Base-by-base conservation (phyloP, 2,113 vertebrate species). In the Eulemur macaco region DNA sequence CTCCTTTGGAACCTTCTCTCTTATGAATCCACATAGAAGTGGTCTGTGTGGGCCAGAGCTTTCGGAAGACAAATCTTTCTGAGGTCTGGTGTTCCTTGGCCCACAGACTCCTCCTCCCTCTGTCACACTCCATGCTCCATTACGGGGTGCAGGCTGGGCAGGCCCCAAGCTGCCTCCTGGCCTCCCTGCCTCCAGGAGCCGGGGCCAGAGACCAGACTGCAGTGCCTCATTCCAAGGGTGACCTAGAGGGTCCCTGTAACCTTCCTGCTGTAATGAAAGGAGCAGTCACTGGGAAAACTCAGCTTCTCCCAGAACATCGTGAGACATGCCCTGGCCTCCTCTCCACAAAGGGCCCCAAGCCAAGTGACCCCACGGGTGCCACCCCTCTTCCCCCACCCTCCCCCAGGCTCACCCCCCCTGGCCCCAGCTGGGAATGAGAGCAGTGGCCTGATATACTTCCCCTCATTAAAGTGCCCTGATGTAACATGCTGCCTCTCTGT, bases 1-100 rank as follows among this genome's bases (percentile, higher is more conserved):
- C 80, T 89, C 94, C 83, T 84, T 94, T 58, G 81, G 82, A 95
- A 74, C 71, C 58, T n/a, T 64, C 83, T 66, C 20, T 95, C 93
- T 92, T 80, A 71, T 85, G 86, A 95, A 90, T 94, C 94, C 94
- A 85, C 77, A 92, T 80, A 97, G 88, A 88, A 23, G 64, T 73
- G 42, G 52, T 52, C 52, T 92, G 47, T 37, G 45, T 47, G 80
- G 58, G 74, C 64, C 71, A 85, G 18, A 94, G 52, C 47, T 96
- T 96, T 66, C 83, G 63, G 84, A 95, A 74, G 77, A 39, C 18
- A 94, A 60, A 63, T 54, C 84, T 78, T 27, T 13, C 66, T 82
- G 47, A 47, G 80, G 58, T 39, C 71, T 23, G 12, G 6, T n/a
- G 10, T 37, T 77, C 31, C 91, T 83, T 3, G 1, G n/a, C 9